Base-by-base conservation (phyloP, 2,797 vertebrate genomes). In the Otus scops region DNA sequence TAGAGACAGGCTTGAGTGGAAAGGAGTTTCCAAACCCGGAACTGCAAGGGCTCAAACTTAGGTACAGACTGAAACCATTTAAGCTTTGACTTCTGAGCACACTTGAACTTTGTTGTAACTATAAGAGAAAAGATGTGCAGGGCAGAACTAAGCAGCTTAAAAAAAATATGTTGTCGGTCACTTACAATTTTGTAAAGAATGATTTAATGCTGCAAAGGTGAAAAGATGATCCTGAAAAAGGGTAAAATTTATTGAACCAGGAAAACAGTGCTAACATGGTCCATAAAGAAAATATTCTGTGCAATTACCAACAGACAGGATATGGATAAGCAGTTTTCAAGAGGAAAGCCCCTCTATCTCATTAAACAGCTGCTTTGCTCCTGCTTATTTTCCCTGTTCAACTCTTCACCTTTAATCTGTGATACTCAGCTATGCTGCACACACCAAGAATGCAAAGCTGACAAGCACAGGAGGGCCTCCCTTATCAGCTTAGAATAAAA, bases 341-440 rank as follows among this genome's bases (percentile, higher is more conserved):
- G 86, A 94, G 81, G 92, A 97, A 95, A 79, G 74, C 60, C 68
- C 50, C 76, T 87, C 95, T 95, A 84, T 88, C 88, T 94, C 93
- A 93, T 92, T 92, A 88, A 94, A 89, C 88, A 95, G 84, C 79
- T 94, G 83, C 92, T 95, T 97, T 1, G 0, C 87, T 93, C 74
- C 85, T 85, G 92, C 65, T 95, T 94, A 92, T 93, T 96, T 95
- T 74, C 88, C 71, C 67, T 50, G 43, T 91, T 96, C 95, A 95
- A 96, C 94, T 97, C 96, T 95, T 97, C 95, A 93, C 95, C 94
- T 97, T 96, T 94, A 93, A 95, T 96, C 95, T 90, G 43, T 89
- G 78, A 53, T 82, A 86, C 79, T 88, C 90, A 74, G 77, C 94
- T 88, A 78, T 81, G 94, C 90, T 76, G 94, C 93, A 80, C 79